Evolutionary conservation across 2,888 invertebrate genomes (phyloP).

Genomic region (Allolobophora icterica): DNA sequence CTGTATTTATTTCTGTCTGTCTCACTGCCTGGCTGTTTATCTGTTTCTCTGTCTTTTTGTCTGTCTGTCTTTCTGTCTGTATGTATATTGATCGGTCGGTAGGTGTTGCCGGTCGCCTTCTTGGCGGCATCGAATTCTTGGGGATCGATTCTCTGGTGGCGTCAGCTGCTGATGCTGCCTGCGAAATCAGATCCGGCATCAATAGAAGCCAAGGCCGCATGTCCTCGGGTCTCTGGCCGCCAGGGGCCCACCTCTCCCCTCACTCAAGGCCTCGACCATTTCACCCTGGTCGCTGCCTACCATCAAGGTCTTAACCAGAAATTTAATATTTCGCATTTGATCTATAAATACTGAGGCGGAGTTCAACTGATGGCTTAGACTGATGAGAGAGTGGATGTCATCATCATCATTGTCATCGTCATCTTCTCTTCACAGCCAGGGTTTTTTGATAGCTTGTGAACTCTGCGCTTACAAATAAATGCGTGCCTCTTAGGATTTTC

Average conservation of each 20-base stretch:
- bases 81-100: too few species aligned
- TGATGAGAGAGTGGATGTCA: background rate
- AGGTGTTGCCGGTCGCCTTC: too few species aligned
- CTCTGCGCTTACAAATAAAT: background rate
- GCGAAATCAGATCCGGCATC: background rate
- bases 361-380: background rate
- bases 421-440: background rate
- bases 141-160: too few species aligned
- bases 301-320: background rate
- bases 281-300: background rate
- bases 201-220: background rate
- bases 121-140: too few species aligned
- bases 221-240: background rate
- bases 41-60: too few species aligned
- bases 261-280: background rate
- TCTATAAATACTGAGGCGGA: background rate
- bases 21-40: too few species aligned
- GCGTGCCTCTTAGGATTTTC: too few species aligned
- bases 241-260: background rate
- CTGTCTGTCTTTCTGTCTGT: too few species aligned
- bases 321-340: background rate
- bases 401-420: background rate
- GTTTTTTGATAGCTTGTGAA: background rate
- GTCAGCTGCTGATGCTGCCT: too few species aligned
- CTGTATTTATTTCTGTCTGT: too few species aligned